phyloP scores from a whole-genome alignment of 2,888 invertebrate genomes.

The Tiliacea citrago region DNA sequence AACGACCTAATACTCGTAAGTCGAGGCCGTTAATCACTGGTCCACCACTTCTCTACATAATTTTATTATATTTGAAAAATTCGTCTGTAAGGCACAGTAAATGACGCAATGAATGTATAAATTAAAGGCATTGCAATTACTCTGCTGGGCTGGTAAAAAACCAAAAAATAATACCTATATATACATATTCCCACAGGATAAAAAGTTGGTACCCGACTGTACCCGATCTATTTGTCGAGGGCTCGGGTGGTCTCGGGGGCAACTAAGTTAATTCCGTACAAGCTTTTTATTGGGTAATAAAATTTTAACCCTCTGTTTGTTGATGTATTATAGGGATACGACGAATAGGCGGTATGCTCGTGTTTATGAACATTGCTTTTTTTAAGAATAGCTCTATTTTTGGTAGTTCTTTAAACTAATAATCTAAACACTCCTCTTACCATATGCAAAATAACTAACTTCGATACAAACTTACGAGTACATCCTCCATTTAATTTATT shows the following conservation, averaged over 20 bases:
- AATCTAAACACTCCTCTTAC: not conserved
- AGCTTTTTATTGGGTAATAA: constrained; percentile 63
- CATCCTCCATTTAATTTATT: not conserved
- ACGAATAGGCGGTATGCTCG: constrained; percentile 1
- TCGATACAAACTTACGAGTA: not conserved
- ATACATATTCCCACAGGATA: too few relatives aligned
- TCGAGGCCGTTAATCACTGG: too few relatives aligned
- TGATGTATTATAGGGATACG: constrained; percentile 22
- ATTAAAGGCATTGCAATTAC: too few relatives aligned
- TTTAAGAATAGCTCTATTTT: constrained; percentile 15
- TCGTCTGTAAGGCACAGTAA: too few relatives aligned
- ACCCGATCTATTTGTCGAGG: constrained; percentile 51
- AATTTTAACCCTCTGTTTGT: constrained; percentile 57
- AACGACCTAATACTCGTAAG: too few relatives aligned
- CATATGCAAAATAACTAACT: not conserved
- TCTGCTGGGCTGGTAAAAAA: too few relatives aligned
- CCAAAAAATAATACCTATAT: too few relatives aligned
- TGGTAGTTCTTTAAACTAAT: not conserved
- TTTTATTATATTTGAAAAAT: too few relatives aligned
- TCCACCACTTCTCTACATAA: too few relatives aligned
- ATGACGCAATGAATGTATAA: too few relatives aligned
- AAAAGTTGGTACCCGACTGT: constrained; percentile 35
- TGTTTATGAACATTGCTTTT: constrained; percentile 27
- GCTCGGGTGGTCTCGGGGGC: constrained; percentile 65
- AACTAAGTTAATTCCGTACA: constrained; percentile 57